Evolutionary conservation across 2,888 invertebrate genomes (phyloP).

Genomic region (Orthosia cruda): DNA sequence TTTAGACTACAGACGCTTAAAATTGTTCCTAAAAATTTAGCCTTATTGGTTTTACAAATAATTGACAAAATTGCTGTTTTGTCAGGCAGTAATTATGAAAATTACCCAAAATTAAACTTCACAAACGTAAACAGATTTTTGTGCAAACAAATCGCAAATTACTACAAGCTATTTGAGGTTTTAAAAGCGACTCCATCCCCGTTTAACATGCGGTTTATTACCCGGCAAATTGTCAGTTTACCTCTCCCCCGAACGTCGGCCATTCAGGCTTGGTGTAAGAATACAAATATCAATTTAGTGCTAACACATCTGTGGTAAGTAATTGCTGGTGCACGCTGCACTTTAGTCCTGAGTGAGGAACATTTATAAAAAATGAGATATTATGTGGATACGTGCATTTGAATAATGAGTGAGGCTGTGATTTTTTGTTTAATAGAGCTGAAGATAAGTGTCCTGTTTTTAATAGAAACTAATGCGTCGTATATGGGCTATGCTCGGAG

Average conservation of each 20-base stretch:
- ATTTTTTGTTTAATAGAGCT: background rate
- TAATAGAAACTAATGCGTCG: no score
- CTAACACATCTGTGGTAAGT: slow-evolving; percentile 68
- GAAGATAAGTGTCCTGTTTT: no score
- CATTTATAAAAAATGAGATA: slow-evolving; percentile 49
- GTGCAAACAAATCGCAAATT: slow-evolving; percentile 52
- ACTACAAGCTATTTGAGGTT: slow-evolving; percentile 49
- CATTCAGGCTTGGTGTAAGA: slow-evolving; percentile 32
- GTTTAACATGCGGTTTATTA: slow-evolving; percentile 50
- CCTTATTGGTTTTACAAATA: no score
- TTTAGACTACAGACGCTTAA: background rate
- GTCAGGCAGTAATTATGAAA: background rate
- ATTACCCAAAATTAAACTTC: slow-evolving; percentile 1
- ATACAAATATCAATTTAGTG: slow-evolving; percentile 66
- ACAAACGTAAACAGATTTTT: slow-evolving; percentile 5
- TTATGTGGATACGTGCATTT: slow-evolving; percentile 25
- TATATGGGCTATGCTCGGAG: no score
- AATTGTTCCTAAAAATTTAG: no score
- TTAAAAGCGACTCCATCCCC: slow-evolving; percentile 37
- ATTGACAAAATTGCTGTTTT: no score
- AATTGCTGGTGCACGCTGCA: slow-evolving; percentile 62
- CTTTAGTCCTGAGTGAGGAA: slow-evolving; percentile 19
- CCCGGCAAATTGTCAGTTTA: slow-evolving; percentile 58
- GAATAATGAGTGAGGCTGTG: slow-evolving; percentile 22
- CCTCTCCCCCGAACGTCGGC: slow-evolving; percentile 20